Base-by-base conservation (phyloP, 2,797 vertebrate genomes). In the Cossypha polioptera region DNA sequence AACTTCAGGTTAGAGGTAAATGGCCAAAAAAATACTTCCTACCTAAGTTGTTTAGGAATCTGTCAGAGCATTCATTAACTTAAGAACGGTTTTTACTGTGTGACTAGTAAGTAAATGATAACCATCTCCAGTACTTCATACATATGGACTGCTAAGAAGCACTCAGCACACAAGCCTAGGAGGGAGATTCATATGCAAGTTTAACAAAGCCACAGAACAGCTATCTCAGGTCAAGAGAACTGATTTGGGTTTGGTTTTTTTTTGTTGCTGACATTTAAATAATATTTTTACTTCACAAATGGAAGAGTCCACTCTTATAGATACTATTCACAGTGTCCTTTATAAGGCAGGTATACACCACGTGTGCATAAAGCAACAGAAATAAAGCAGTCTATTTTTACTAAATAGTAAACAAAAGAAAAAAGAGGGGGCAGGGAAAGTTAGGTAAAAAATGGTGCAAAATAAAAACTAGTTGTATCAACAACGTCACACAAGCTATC, bases 351-450 rank as follows among this genome's bases (percentile, higher is more conserved):
- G 5, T 16, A 66, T 14, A 19, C 14, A 29, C 4, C 10, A 31
- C 9, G 7, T 5, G 11, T 12, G 28, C n/a, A 42, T 9, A 78
- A 40, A 88, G 21, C 29, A 48, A 67, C 4, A 15, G 26, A 54
- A 61, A 73, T 11, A 26, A 79, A 55, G 28, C 18, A 65, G 4
- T 7, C 6, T n/a, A 4, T 16, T 78, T 61, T 48, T 10, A 66
- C 7, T 29, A 61, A 72, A 22, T 0, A 31, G 7, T 4, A 4
- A 17, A 31, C 20, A 51, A 75, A 29, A 28, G 22, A 43, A 71
- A 18, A 16, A 8, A n/a, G 8, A 5, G 6, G 1, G 2, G 5
- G 1, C 1, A 18, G 2, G 4, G 3, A 31, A 17, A 51, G 75
- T 7, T 16, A 20, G 16, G 7, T 33, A 13, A 59, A 16, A 87